Evolutionary conservation across 2,797 vertebrate genomes (phyloP).

Genomic region (Ara ararauna): DNA sequence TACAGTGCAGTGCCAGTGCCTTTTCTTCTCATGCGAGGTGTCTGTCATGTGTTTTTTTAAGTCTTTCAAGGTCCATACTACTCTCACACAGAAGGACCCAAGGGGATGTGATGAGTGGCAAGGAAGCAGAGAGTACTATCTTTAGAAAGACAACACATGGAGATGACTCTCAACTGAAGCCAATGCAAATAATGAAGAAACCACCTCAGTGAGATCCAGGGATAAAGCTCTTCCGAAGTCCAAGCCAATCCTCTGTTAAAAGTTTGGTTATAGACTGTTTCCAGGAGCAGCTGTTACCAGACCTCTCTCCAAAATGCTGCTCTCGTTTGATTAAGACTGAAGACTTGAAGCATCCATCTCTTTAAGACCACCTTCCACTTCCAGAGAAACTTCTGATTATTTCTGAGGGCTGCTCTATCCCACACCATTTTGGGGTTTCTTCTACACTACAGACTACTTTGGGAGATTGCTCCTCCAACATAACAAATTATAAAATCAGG

Average conservation of each 20-base stretch:
- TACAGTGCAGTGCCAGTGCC: accelerated
- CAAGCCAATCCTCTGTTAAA: background rate
- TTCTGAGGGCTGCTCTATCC: background rate
- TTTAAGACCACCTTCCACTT: background rate
- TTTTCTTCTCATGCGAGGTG: accelerated
- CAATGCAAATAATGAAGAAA: background rate
- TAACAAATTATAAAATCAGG: background rate
- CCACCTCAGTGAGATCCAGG: background rate
- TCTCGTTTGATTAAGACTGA: background rate
- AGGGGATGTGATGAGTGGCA: background rate
- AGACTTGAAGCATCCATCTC: background rate
- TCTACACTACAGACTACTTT: background rate
- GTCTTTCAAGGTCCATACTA: background rate
- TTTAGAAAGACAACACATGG: background rate
- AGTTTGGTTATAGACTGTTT: background rate
- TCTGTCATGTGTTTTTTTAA: background rate
- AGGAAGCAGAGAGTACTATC: background rate
- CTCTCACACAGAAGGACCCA: background rate
- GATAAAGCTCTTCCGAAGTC: background rate
- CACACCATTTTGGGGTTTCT: background rate
- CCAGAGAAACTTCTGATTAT: background rate
- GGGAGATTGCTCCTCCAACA: background rate
- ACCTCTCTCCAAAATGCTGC: background rate
- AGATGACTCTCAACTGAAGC: background rate
- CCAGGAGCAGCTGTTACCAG: background rate